Conservation (phyloP, 2,888 invertebrate species). For the Atrina japonica region DNA sequence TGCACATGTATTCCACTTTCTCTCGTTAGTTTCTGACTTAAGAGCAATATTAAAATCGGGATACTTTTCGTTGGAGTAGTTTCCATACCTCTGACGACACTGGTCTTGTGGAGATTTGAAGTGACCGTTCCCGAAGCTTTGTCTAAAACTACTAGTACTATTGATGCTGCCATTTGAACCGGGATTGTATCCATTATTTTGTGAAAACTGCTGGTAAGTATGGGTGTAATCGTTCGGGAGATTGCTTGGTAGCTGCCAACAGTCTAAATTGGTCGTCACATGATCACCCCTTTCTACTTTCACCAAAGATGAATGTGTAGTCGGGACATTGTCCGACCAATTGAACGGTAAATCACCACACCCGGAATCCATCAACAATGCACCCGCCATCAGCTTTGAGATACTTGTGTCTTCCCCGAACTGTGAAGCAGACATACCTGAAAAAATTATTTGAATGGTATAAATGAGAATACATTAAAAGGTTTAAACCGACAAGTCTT, state of each 20-base stretch:
- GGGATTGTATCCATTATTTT: constrained; percentile 36
- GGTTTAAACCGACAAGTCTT: no score
- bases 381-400: constrained; percentile 47
- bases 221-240: constrained; percentile 15
- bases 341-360: constrained; percentile 37
- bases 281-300: constrained; percentile 28
- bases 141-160: constrained; percentile 25
- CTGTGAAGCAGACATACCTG: constrained; percentile 41
- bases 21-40: constrained; percentile 37
- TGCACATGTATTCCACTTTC: constrained; percentile 41
- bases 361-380: constrained; percentile 38
- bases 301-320: constrained; percentile 29
- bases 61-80: constrained; percentile 46
- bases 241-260: constrained; percentile 29
- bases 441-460: no score
- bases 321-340: constrained; percentile 30
- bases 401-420: constrained; percentile 42
- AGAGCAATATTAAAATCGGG: constrained; percentile 41
- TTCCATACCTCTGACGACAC: constrained; percentile 43
- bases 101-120: constrained; percentile 44
- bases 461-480: no score
- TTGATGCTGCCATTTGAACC: constrained; percentile 34
- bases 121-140: constrained; percentile 24
- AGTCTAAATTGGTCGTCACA: constrained; percentile 28
- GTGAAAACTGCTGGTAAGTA: constrained; percentile 25